Evolutionary conservation across 2,113 vertebrate species (phyloP).

Genomic region (Aptenodytes forsteri): DNA sequence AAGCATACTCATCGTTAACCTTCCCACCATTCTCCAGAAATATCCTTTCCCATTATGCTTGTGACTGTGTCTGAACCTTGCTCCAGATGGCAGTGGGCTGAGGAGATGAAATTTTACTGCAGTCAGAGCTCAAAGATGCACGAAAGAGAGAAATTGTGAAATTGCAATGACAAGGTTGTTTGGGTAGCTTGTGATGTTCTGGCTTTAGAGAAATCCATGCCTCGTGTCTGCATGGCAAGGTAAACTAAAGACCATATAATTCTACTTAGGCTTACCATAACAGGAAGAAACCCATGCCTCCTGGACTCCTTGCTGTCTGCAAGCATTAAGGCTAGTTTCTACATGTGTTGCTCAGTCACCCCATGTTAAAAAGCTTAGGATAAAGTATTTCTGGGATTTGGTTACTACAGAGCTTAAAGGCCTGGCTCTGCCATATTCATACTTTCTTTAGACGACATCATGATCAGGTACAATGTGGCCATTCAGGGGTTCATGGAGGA

Average conservation of each 20-base stretch:
- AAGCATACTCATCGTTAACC: not conserved
- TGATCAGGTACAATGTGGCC: not conserved
- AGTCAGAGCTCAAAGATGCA: conserved; percentile 42
- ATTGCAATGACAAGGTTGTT: conserved; percentile 64
- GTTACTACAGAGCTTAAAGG: not conserved
- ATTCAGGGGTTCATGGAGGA: not conserved
- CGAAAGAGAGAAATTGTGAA: conserved; percentile 59
- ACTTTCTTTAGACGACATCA: not conserved
- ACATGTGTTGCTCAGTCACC: not conserved
- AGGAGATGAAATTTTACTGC: conserved; percentile 46
- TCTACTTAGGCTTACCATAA: not conserved
- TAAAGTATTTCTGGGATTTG: not conserved
- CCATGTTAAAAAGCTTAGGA: not conserved
- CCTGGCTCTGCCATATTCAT: not conserved
- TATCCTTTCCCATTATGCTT: not conserved
- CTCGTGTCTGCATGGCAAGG: conserved; percentile 54
- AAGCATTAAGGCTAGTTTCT: not conserved
- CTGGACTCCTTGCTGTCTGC: not conserved
- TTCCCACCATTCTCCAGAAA: conserved; percentile 55
- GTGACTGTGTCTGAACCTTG: conserved; percentile 59
- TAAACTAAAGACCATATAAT: conserved; percentile 59
- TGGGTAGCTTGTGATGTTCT: conserved; percentile 50
- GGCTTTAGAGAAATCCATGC: conserved; percentile 53
- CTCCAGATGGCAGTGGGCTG: conserved; percentile 62
- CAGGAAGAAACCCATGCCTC: not conserved